Percentiles rank a stretch among this genome's conserved stretches.
Conservation (phyloP, 2,888 invertebrate species). For the Yponomeuta malinellus region DNA sequence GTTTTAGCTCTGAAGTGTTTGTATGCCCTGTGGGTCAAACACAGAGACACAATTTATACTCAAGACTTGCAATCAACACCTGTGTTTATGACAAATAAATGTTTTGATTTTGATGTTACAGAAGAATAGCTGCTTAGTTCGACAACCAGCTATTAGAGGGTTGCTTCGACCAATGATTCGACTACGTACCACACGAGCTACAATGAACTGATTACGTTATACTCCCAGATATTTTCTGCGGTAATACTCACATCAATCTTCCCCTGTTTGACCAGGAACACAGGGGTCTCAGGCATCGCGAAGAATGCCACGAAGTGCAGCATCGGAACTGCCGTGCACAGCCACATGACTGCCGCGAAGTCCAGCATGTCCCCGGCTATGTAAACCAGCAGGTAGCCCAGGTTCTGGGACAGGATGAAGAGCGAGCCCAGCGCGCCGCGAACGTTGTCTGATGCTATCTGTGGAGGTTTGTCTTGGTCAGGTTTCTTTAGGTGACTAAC, state of each 20-base stretch:
- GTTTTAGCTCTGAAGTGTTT: too few species aligned
- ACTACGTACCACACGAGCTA: too few species aligned
- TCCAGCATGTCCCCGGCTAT: conserved; percentile 58
- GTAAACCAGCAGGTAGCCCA: conserved; percentile 65
- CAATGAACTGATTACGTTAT: too few species aligned
- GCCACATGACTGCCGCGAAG: conserved; percentile 57
- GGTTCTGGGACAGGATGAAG: conserved; percentile 65
- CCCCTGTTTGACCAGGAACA: conserved; percentile 63
- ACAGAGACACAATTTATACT: too few species aligned
- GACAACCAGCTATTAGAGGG: too few species aligned
- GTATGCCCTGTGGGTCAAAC: too few species aligned
- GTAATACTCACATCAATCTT: conserved; percentile 47
- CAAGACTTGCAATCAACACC: too few species aligned
- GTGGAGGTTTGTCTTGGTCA: conserved; percentile 15
- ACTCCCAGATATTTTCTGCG: neutral
- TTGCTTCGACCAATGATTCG: too few species aligned
- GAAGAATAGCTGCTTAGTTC: too few species aligned
- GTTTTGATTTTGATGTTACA: too few species aligned
- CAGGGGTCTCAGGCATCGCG: conserved; percentile 68
- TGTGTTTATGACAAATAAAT: too few species aligned
- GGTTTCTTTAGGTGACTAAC: too few species aligned
- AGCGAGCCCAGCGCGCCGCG: conserved; percentile 65
- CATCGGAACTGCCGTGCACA: conserved; percentile 57
- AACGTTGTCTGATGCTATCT: conserved; percentile 65
- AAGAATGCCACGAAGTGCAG: conserved; percentile 53